These are phyloP conservation scores for Dynastes hyllus DNA, from an alignment of 2,888 invertebrate species.

Conservation along the genomic window DNA sequence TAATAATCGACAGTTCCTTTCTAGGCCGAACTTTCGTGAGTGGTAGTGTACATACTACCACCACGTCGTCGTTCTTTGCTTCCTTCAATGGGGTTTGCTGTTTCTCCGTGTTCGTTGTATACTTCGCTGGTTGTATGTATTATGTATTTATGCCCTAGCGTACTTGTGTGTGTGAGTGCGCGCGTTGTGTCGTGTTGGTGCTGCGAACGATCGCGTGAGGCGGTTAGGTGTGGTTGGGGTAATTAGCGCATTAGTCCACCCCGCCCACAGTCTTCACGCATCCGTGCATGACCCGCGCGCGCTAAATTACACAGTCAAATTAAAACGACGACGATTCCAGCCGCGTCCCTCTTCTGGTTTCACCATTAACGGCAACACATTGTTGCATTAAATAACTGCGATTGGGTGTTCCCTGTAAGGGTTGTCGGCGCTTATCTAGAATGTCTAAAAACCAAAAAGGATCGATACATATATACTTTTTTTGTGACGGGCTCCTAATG, in stretches of 20 bases:
- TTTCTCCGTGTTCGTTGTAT: slow-evolving; percentile 25
- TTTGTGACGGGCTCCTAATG: neutral
- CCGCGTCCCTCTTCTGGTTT: slow-evolving; percentile 34
- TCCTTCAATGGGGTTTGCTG: slow-evolving; percentile 34
- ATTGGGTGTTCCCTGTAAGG: slow-evolving; percentile 22
- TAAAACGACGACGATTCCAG: slow-evolving; percentile 49
- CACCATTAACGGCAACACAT: slow-evolving; percentile 42
- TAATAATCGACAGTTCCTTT: no score
- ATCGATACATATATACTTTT: neutral
- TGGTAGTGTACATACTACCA: slow-evolving; percentile 4
- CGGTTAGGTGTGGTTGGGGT: slow-evolving; percentile 62
- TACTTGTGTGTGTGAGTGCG: slow-evolving; percentile 2
- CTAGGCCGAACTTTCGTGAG: neutral
- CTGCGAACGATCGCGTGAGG: slow-evolving; percentile 55
- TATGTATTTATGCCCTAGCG: neutral
- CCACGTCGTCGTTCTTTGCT: slow-evolving; percentile 16
- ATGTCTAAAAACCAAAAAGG: neutral
- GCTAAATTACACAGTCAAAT: slow-evolving; percentile 51
- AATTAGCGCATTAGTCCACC: slow-evolving; percentile 63
- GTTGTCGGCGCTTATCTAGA: slow-evolving; percentile 23
- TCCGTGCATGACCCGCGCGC: slow-evolving; percentile 55
- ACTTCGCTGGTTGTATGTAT: slow-evolving; percentile 1
- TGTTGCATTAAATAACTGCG: slow-evolving; percentile 47
- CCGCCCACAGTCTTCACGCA: slow-evolving; percentile 63
- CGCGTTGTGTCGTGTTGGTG: slow-evolving; percentile 23